Percentiles rank a stretch among this genome's conserved stretches.
phyloP scores from a whole-genome alignment of 2,888 invertebrate species.

The Tiliacea aurago region DNA sequence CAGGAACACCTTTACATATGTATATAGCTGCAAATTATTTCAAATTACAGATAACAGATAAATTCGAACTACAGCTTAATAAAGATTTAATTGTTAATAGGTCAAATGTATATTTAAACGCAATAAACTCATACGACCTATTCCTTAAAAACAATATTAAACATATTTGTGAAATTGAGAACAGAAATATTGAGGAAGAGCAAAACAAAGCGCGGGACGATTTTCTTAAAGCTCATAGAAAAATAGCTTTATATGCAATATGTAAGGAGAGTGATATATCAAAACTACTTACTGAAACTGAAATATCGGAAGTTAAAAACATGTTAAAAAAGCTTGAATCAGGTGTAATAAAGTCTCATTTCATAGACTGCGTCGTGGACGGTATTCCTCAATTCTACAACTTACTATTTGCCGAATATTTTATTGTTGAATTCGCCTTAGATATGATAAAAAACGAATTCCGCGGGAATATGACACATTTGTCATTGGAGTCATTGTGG shows the following conservation, averaged over 20 bases:
- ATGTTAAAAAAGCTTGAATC: conserved; percentile 65
- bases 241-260: conserved; percentile 70
- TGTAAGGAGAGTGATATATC: conserved; percentile 67
- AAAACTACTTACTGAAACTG: conserved; percentile 64
- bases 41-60: conserved; percentile 65
- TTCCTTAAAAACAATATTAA: conserved; percentile 68
- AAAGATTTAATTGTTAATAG: conserved; percentile 56
- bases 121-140: conserved; percentile 64
- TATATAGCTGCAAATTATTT: conserved; percentile 73
- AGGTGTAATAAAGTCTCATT: conserved; percentile 65
- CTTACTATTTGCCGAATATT: conserved; percentile 72
- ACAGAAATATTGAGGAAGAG: conserved; percentile 39
- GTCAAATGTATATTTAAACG: conserved; percentile 63
- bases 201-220: conserved; percentile 49
- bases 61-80: conserved; percentile 61
- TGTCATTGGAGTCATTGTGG: conserved; percentile 62
- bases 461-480: conserved; percentile 11
- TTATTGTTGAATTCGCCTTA: conserved; percentile 63
- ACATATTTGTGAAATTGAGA: conserved; percentile 52
- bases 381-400: conserved; percentile 71
- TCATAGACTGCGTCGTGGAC: conserved; percentile 67
- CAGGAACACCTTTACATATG: conserved; percentile 73
- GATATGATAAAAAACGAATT: conserved; percentile 56
- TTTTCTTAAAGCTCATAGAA: conserved; percentile 69
- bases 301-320: conserved; percentile 66